These are phyloP conservation scores for Peromyscus aztecus DNA, from an alignment of 2,797 vertebrate species.

Conservation along the genomic window DNA sequence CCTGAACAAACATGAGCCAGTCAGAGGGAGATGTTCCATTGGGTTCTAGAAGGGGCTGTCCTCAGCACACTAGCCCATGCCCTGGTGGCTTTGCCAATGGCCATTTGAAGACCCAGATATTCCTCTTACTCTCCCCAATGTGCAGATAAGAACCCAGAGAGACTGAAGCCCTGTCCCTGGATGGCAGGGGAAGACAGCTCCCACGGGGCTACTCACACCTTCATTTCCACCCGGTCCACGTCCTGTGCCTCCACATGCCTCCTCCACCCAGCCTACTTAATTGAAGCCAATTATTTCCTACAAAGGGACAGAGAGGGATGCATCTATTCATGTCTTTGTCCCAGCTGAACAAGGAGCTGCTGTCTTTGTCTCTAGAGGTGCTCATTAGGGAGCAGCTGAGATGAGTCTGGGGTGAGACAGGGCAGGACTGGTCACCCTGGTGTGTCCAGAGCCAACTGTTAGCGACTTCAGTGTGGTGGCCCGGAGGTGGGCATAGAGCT, in stretches of 20 bases:
- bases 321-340: conserved; percentile 69
- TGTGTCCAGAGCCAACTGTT: not conserved
- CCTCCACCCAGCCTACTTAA: conserved; percentile 75
- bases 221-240: conserved; percentile 64
- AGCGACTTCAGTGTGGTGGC: not conserved
- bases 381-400: conserved; percentile 76
- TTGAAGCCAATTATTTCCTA: conserved; percentile 80
- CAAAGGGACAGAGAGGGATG: conserved; percentile 64
- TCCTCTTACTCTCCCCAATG: not conserved
- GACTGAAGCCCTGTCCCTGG: not conserved
- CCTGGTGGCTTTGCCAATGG: not conserved
- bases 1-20: not conserved
- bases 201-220: not conserved
- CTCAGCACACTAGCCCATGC: not conserved
- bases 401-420: not conserved
- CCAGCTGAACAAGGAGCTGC: conserved; percentile 33
- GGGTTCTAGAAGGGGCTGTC: not conserved
- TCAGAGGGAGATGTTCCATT: not conserved
- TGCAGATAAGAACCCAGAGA: not conserved
- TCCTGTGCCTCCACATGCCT: conserved; percentile 33
- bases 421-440: not conserved
- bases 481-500: not conserved
- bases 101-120: not conserved
- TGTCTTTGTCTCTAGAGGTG: conserved; percentile 56
- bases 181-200: not conserved